Evolutionary conservation across 1,140 invertebrate species (phyloP), one percentile per base, ranked within the genome.

Genomic region (Pemphigus obesinymphae): DNA sequence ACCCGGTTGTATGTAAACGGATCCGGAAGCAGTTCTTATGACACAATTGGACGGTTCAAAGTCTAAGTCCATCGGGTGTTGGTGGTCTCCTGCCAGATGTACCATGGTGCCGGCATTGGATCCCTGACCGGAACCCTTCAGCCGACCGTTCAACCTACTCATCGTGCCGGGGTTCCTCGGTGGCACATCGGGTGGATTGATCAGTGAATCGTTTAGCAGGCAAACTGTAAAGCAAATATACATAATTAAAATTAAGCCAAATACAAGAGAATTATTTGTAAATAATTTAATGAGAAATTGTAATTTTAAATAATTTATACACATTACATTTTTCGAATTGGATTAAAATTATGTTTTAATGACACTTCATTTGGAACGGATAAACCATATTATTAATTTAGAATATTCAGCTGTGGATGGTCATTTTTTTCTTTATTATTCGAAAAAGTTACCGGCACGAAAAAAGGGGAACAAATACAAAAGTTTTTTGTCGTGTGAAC

Each of bases 1-100:
- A 92, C 93, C 93, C 89, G 93, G 92, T 88, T 94, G 94, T 91
- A 96, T 94, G 89, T 96, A 96, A 87, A 96, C 94, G 89, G 95
- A 96, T 86, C 95, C 95, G 83, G 94, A 95, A 84, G 94, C 92
- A 81, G 94, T 96, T 87, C 95, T 91, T 85, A 96, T 94, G 85
- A 96, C 91, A 88, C 94, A 96, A 45, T 80, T 80, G 86, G 94
- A 94, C 84, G 95, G 94, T 88, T 96, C 95, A 88, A 96, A 94
- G 87, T 96, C 95, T 86, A 90, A 90, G 87, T 94, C 93, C 55
- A 81, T 55, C 31, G 73, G 78, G 66, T 70, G 82, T 73, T 85
- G 84, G n/a, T 82, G 83, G 61, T 82, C 82, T 61, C 84, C 83
- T 87, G 89, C 87, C 4, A 63, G 53, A 63, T 80, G 76, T 20